A percentile compares a stretch with the other conserved stretches of the same genome.
These are phyloP conservation scores for Eueremaeus valkanovi DNA, from an alignment of 2,888 invertebrate species.

Conservation along the genomic window DNA sequence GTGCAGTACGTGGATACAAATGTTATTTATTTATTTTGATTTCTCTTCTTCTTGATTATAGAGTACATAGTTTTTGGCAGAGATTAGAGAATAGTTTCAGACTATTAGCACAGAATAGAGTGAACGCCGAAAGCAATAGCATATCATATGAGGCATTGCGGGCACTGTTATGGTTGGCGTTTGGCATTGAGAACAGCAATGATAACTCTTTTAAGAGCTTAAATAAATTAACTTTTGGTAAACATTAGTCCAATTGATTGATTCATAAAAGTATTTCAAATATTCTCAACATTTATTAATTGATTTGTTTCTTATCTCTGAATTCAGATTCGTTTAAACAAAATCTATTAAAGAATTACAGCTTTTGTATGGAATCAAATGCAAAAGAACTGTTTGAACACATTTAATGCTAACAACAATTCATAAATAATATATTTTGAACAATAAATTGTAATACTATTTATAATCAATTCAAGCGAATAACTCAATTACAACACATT, in stretches of 20 bases:
- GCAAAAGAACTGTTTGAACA: background rate
- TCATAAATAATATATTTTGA: no score
- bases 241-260: no score
- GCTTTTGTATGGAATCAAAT: background rate
- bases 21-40: background rate
- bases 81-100: conserved; percentile 29
- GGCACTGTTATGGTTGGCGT: conserved; percentile 33
- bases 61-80: conserved; percentile 22
- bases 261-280: no score
- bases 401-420: no score
- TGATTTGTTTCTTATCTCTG: background rate
- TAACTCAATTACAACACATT: no score
- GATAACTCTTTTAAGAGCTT: no score
- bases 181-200: conserved; percentile 1
- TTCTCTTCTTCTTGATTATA: background rate
- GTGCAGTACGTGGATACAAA: no score
- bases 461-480: no score
- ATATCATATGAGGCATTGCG: conserved; percentile 6
- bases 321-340: background rate
- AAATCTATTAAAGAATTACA: background rate
- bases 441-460: background rate
- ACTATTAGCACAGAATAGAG: background rate
- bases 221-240: background rate
- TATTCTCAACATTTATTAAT: no score
- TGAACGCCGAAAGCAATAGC: background rate